Evolutionary conservation across 2,113 vertebrate species (phyloP), one percentile per base, ranked within the genome.

Genomic region (Monarcha castaneiventris): DNA sequence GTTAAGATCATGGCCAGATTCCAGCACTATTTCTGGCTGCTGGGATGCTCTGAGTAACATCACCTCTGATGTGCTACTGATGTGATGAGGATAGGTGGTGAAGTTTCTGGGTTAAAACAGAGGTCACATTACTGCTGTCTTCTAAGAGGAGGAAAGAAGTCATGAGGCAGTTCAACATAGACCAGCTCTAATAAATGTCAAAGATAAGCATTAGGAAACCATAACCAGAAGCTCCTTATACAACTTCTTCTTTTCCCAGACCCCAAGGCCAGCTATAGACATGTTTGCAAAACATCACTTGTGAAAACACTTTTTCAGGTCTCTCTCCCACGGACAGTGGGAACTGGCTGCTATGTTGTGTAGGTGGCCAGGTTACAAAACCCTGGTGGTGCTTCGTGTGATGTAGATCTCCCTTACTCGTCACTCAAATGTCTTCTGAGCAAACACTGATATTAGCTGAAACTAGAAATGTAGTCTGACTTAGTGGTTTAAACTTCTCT

Each of bases 221-320:
- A 4, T 51, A 94, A 58, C 13, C 23, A 71, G 33, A 51, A 71
- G 32, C 54, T 93, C 10, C 16, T 82, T 61, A 10, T 39, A 49
- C 29, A 83, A 16, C 71, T 95, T 51, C 84, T 63, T 86, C 89
- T 96, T 96, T 93, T 87, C 81, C 63, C 63, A 91, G 58, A 32
- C 46, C 20, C 29, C 35, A 74, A 43, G 39, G 11, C 29, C 61
- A 66, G 21, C 19, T 77, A 20, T 27, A 90, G 59, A 25, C 1
- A 0, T 18, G 59, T 35, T 84, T 84, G 64, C 78, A 81, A 74
- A 87, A 93, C 11, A 67, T 4, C 0, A 0, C 30, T 85, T 69
- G 30, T 3, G 3, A 43, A 83, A 89, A 54, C 27, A 5, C 1
- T 0, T 35, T 8, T 44, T 81, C 13, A 23, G 7, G 32, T 21